phyloP scores from a whole-genome alignment of 2,888 invertebrate species.

The Drymonia ruficornis region DNA sequence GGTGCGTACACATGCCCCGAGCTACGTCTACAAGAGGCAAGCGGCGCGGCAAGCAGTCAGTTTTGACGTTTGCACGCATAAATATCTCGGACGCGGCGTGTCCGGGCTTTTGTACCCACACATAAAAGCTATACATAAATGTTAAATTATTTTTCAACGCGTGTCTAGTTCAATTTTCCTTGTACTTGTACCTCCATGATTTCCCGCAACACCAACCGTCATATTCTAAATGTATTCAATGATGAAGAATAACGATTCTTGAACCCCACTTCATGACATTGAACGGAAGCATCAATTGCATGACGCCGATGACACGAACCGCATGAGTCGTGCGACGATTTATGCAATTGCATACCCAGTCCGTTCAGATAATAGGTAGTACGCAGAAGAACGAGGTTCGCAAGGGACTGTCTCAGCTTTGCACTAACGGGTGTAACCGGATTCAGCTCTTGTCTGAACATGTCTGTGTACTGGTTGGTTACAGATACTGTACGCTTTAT shows the following conservation, averaged over 20 bases:
- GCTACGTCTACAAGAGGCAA: too few species aligned
- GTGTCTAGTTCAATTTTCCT: too few species aligned
- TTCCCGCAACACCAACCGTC: neutral
- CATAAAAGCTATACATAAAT: too few species aligned
- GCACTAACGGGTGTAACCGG: neutral
- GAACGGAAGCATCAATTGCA: constrained; percentile 8
- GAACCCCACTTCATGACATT: neutral
- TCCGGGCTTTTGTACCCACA: too few species aligned
- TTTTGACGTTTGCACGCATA: too few species aligned
- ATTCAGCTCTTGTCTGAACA: neutral
- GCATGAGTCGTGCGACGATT: constrained; percentile 1
- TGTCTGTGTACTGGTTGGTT: neutral
- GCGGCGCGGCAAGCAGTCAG: too few species aligned
- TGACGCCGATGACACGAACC: constrained; percentile 2
- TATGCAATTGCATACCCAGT: neutral
- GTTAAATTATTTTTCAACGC: too few species aligned
- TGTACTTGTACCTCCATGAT: neutral
- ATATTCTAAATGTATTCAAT: constrained; percentile 3
- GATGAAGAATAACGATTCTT: neutral
- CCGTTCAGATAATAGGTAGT: neutral
- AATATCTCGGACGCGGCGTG: too few species aligned
- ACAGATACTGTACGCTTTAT: neutral
- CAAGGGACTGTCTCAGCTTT: too few species aligned
- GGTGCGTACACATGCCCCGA: too few species aligned
- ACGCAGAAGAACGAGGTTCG: neutral